These are phyloP conservation scores for Aleiodes alternator DNA, from an alignment of 2,888 invertebrate species.

Conservation along the genomic window DNA sequence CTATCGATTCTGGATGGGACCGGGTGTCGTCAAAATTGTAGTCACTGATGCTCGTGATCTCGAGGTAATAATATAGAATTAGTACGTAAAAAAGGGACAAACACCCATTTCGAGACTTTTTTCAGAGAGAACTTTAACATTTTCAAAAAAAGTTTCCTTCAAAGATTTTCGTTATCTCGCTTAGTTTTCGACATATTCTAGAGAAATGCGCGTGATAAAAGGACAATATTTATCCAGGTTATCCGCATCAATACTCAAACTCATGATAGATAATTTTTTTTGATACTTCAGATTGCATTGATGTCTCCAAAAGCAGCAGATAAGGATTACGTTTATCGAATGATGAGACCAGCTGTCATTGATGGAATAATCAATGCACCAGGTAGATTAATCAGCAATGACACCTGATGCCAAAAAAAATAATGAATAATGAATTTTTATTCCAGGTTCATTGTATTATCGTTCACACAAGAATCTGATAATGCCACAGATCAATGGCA, in stretches of 20 bases:
- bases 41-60: slow-evolving; percentile 3
- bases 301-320: not conserved
- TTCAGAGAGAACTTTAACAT: too few relatives aligned
- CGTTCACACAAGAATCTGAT: not conserved
- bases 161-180: too few relatives aligned
- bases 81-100: too few relatives aligned
- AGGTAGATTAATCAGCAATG: not conserved
- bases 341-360: not conserved
- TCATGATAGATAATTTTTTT: too few relatives aligned
- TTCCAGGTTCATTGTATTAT: not conserved
- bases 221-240: too few relatives aligned
- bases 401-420: not conserved
- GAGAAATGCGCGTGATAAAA: too few relatives aligned
- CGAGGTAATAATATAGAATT: not conserved
- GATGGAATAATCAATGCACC: not conserved
- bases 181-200: too few relatives aligned
- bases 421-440: not conserved
- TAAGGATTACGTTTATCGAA: not conserved
- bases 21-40: not conserved
- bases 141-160: too few relatives aligned
- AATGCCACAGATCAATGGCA: not conserved
- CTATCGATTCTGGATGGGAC: not conserved
- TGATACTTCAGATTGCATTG: not conserved
- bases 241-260: too few relatives aligned
- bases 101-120: too few relatives aligned